Percentiles rank a stretch among this genome's conserved stretches.
Conservation (phyloP, 2,888 invertebrate species). For the Ornithoptera alexandrae region DNA sequence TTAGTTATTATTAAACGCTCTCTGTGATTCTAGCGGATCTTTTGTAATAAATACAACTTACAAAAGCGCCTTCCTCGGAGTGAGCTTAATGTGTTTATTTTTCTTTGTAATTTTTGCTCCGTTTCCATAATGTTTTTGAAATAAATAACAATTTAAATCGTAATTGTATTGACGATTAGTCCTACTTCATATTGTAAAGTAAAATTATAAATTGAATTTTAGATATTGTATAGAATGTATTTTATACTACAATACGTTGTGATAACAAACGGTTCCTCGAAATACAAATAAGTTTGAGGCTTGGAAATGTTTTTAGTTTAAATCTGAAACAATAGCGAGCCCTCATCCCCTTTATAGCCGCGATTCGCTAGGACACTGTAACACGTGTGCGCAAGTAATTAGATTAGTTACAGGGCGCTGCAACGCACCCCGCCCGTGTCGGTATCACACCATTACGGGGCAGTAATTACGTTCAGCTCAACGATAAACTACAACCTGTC, state of each 20-base stretch:
- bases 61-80: slow-evolving; percentile 1
- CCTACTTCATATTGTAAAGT: background rate
- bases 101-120: background rate
- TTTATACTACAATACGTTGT: background rate
- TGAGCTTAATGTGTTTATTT: background rate
- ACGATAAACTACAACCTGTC: slow-evolving; percentile 7
- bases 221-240: too few species aligned
- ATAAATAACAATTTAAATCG: background rate
- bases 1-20: slow-evolving; percentile 19
- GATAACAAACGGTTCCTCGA: too few species aligned
- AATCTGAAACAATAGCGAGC: background rate
- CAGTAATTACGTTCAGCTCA: slow-evolving; percentile 31
- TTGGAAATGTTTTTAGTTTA: background rate
- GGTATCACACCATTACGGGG: slow-evolving; percentile 28
- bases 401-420: slow-evolving; percentile 31
- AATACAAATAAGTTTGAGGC: background rate
- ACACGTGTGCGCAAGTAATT: slow-evolving; percentile 20
- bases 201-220: too few species aligned
- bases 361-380: background rate
- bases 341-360: background rate
- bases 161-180: background rate
- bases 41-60: slow-evolving; percentile 13
- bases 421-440: slow-evolving; percentile 28
- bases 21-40: slow-evolving; percentile 13
- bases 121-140: background rate